Conservation (phyloP, 30 jellyfish, hydroid and myxozoan species). For the Phacellophora camtschatica region DNA sequence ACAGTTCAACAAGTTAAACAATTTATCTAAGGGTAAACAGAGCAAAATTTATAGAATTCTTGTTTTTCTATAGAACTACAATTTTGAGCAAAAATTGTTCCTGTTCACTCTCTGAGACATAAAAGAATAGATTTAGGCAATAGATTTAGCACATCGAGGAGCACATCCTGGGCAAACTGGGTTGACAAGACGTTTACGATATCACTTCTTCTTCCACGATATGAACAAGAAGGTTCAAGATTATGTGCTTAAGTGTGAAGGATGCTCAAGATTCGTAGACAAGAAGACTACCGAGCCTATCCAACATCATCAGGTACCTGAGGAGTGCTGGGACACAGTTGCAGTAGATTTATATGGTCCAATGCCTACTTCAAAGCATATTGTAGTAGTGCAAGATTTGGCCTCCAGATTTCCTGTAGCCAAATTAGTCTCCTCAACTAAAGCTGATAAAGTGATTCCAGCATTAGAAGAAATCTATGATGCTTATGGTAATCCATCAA, state of each 20-base stretch:
- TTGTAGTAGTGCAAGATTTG: slow-evolving; percentile 46
- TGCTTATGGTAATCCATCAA: slow-evolving; percentile 34
- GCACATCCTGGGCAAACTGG: slow-evolving; percentile 56
- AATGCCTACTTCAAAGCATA: slow-evolving; percentile 49
- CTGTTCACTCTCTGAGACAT: too few relatives aligned
- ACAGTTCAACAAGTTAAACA: too few relatives aligned
- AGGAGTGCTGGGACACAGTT: slow-evolving; percentile 54
- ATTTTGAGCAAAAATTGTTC: too few relatives aligned
- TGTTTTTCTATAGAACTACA: too few relatives aligned
- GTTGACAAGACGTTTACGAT: slow-evolving; percentile 33
- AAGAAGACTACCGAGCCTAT: slow-evolving; percentile 62
- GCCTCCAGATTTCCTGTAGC: slow-evolving; percentile 52
- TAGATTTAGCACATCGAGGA: slow-evolving; percentile 52
- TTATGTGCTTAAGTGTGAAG: slow-evolving; percentile 3
- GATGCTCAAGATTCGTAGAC: slow-evolving; percentile 26
- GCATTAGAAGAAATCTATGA: slow-evolving; percentile 40
- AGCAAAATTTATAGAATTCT: too few relatives aligned
- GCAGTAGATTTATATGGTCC: slow-evolving; percentile 62
- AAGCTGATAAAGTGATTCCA: slow-evolving; percentile 29
- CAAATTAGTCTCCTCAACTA: slow-evolving; percentile 34
- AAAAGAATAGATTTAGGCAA: too few relatives aligned
- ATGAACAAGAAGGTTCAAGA: slow-evolving; percentile 9
- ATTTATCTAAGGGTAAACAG: too few relatives aligned
- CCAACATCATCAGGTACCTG: background rate
- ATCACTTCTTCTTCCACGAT: slow-evolving; percentile 52